phyloP scores from a whole-genome alignment of 2,797 vertebrate genomes.

The Eulemur mongoz region DNA sequence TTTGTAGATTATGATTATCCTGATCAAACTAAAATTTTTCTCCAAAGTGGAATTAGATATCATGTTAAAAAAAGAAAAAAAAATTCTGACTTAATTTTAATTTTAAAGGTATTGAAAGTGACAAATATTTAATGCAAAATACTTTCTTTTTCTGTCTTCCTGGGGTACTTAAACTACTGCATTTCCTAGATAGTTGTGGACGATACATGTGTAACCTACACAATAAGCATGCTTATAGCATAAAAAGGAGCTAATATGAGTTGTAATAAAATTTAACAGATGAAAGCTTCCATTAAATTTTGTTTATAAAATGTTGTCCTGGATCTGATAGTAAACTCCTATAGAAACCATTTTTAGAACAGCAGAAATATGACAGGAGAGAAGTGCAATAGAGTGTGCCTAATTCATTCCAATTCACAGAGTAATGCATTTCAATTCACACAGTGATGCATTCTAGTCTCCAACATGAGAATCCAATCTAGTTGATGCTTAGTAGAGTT shows the following conservation, averaged over 20 bases:
- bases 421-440: conserved; percentile 84
- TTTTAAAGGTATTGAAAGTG: background rate
- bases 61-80: background rate
- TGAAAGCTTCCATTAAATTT: conserved; percentile 75
- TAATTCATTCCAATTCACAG: conserved; percentile 85
- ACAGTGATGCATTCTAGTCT: conserved; percentile 78
- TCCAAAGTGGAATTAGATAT: background rate
- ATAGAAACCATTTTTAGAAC: conserved; percentile 78
- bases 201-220: conserved; percentile 61
- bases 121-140: background rate
- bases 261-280: conserved; percentile 83
- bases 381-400: conserved; percentile 75
- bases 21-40: background rate
- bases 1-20: background rate
- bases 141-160: background rate
- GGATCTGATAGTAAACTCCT: conserved; percentile 73
- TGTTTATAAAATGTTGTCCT: conserved; percentile 76
- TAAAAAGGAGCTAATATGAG: conserved; percentile 73
- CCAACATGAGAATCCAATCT: conserved; percentile 84
- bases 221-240: conserved; percentile 59
- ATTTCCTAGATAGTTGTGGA: background rate
- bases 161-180: background rate
- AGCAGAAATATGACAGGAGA: conserved; percentile 78
- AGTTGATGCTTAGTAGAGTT: conserved; percentile 82
- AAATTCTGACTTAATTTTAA: background rate